phyloP scores from a whole-genome alignment of 2,113 vertebrate species.

The Periophthalmus modestus region DNA sequence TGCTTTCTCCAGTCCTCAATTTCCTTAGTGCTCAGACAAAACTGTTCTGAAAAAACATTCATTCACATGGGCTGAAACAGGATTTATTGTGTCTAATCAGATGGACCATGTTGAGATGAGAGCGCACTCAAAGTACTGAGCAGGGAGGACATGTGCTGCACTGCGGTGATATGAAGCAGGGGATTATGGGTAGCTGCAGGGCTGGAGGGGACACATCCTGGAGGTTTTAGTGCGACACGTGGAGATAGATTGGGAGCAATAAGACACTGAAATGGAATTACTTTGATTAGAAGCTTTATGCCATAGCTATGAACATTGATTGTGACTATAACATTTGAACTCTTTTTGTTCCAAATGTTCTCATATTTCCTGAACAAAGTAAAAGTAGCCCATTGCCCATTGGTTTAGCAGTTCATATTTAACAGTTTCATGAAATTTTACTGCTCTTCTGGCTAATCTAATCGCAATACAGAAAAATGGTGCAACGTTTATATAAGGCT shows the following conservation, averaged over 20 bases:
- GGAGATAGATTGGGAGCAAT: neutral
- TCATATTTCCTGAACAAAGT: neutral
- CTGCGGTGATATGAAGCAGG: slow-evolving; percentile 30
- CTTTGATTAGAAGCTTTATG: neutral
- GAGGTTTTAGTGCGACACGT: neutral
- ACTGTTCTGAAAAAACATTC: slow-evolving; percentile 19
- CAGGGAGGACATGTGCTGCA: slow-evolving; percentile 23
- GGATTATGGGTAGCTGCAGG: slow-evolving; percentile 56
- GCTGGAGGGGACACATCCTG: slow-evolving; percentile 31
- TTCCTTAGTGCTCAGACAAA: slow-evolving; percentile 21
- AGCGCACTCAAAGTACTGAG: slow-evolving; percentile 51
- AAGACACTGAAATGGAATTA: neutral
- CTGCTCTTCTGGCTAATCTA: neutral
- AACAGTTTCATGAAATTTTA: too few relatives aligned
- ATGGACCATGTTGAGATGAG: slow-evolving; percentile 44
- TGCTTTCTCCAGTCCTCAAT: slow-evolving; percentile 15
- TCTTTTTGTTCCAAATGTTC: neutral
- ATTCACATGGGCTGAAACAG: slow-evolving; percentile 36
- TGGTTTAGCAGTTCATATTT: too few relatives aligned
- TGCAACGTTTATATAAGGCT: neutral
- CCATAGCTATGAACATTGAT: neutral
- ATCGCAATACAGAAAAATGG: neutral
- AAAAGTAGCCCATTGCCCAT: too few relatives aligned
- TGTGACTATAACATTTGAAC: too few relatives aligned
- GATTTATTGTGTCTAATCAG: slow-evolving; percentile 50